A percentile compares a stretch with the other conserved stretches of the same genome.
Conservation (phyloP, 2,888 invertebrate genomes). For the Drosophila pegasa region DNA sequence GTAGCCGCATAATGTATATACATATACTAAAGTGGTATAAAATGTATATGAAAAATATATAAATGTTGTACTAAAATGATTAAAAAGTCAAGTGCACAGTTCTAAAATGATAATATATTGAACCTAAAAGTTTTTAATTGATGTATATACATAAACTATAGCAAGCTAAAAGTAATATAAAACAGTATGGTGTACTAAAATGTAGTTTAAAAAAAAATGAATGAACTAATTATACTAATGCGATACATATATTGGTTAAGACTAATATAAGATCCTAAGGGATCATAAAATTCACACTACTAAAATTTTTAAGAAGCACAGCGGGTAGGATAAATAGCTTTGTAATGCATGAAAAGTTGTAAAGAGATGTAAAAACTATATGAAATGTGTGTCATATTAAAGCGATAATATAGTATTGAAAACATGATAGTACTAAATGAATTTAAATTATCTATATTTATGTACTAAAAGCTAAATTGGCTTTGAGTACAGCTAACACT, state of each 20-base stretch:
- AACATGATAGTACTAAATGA: not conserved
- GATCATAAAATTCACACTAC: too few relatives aligned
- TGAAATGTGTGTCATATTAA: too few relatives aligned
- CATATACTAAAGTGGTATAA: not conserved
- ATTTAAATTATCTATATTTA: not conserved
- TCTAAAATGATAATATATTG: not conserved
- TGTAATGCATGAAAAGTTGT: not conserved
- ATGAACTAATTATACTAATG: not conserved
- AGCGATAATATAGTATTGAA: not conserved
- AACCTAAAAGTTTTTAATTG: not conserved
- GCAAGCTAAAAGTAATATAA: not conserved
- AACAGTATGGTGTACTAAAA: not conserved
- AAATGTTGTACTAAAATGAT: not conserved
- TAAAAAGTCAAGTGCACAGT: not conserved
- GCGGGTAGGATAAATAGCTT: not conserved
- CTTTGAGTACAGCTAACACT: not conserved
- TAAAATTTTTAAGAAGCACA: not conserved
- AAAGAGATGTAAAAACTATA: not conserved
- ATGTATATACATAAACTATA: not conserved
- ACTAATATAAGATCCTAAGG: too few relatives aligned
- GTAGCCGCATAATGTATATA: not conserved
- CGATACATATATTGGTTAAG: too few relatives aligned
- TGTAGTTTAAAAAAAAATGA: too few relatives aligned
- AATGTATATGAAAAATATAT: not conserved
- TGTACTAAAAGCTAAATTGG: not conserved